Base-by-base conservation (phyloP, 2,888 invertebrate genomes). In the Steromphala cineraria region DNA sequence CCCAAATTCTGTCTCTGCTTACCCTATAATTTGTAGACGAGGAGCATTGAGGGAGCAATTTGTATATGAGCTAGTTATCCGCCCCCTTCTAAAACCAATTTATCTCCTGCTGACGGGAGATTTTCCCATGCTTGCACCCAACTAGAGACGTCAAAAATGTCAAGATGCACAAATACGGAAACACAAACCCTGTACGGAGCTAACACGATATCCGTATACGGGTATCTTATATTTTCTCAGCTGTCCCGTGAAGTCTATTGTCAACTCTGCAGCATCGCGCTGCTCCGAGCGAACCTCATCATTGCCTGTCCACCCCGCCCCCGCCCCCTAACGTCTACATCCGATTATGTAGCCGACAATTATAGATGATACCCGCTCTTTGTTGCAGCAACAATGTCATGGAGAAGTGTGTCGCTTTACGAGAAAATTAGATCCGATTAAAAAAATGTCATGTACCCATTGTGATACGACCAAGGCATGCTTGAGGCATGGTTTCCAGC, bases 351-450 rank as follows among this genome's bases (percentile, higher is more conserved):
- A 71, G 71, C 28, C 71, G 71, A 10, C 71, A 71, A 40, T 71
- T 71, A 71, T 17, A 36, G 40, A 13, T 71, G 36, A 36, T 71
- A 36, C 19, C 36, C 40, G 28, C n/a, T 71, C 19, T 36, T n/a
- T 17, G 71, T 40, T 19, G 17, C 10, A 0, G 19, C 28, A 31
- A 71, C 71, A 71, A 36, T 71, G 71, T 36, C 17, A 31, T 71
- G n/a, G 40, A 31, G 40, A 71, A 31, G 71, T 71, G 71, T 40
- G 40, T 31, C 40, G 36, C 36, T 71, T 17, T 71, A 36, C 31
- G 31, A 17, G 71, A 71, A 71, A 71, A 71, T 71, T 71, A 71
- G 31, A 71, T 71, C 71, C 71, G 71, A 71, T 71, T 71, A 71
- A 40, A n/a, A 67, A 71, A 40, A 36, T 31, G 31, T 36, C 31